Percentiles rank a stretch among this genome's conserved stretches.
phyloP scores from a whole-genome alignment of 2,797 vertebrate species.

The Sebastiscus tertius region DNA sequence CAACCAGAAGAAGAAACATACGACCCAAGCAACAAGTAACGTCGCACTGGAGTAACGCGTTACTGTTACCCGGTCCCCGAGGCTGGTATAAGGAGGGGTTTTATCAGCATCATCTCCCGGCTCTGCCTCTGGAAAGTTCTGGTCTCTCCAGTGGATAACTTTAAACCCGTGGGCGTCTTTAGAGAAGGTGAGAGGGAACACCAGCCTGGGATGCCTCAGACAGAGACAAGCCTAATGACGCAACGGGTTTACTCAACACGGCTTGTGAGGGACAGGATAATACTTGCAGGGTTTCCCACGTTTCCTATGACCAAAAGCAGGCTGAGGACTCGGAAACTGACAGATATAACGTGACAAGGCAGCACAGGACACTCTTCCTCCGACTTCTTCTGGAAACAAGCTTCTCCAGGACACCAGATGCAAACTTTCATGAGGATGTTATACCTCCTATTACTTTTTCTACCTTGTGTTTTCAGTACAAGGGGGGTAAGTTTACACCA shows the following conservation, averaged over 20 bases:
- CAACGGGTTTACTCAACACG: conserved; percentile 69
- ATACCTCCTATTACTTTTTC: conserved; percentile 36
- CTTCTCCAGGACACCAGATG: conserved; percentile 4
- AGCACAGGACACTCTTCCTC: not conserved
- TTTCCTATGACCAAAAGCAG: conserved; percentile 62
- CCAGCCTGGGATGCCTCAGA: conserved; percentile 47
- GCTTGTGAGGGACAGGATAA: conserved; percentile 64
- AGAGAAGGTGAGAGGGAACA: conserved; percentile 29
- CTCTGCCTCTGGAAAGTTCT: conserved; percentile 22
- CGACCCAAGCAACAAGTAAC: too few relatives aligned
- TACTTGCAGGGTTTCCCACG: conserved; percentile 68
- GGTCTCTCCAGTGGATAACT: not conserved
- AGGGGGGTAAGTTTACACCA: conserved; percentile 64
- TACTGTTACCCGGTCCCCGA: not conserved
- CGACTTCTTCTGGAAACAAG: conserved; percentile 15
- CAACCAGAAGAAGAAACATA: not conserved
- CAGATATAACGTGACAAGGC: conserved; percentile 68
- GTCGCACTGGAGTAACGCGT: not conserved
- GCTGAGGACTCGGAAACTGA: conserved; percentile 38
- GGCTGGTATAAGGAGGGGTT: not conserved
- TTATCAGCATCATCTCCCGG: not conserved
- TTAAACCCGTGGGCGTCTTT: conserved; percentile 39
- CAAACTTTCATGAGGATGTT: conserved; percentile 61
- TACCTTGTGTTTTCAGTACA: conserved; percentile 52
- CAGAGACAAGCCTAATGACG: conserved; percentile 72